These are phyloP conservation scores for Charina bottae DNA, from an alignment of 2,113 vertebrate species.

Conservation along the genomic window DNA sequence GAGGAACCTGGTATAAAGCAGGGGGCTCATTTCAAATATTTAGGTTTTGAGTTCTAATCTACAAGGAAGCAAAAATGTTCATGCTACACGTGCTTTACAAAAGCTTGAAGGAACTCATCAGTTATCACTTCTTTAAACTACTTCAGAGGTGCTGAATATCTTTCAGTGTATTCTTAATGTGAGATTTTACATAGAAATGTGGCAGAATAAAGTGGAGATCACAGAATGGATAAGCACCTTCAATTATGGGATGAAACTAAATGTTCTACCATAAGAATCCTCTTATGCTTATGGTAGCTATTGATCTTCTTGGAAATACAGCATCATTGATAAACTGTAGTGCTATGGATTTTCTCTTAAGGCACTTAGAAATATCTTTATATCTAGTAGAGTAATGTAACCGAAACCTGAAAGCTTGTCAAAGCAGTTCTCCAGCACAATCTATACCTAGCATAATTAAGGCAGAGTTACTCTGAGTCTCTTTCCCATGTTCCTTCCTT, in stretches of 20 bases:
- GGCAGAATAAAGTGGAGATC: background rate
- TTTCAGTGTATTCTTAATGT: background rate
- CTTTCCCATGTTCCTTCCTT: background rate
- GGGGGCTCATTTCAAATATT: no score
- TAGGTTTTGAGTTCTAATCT: background rate
- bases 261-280: background rate
- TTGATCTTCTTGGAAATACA: background rate
- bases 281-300: background rate
- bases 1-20: background rate
- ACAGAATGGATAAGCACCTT: background rate
- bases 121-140: background rate
- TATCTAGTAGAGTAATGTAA: background rate
- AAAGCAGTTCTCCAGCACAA: background rate
- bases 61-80: background rate
- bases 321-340: background rate
- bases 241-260: background rate
- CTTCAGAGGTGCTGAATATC: background rate
- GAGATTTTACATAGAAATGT: background rate
- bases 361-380: background rate
- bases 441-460: background rate
- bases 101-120: background rate
- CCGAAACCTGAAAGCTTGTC: background rate
- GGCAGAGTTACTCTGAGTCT: background rate
- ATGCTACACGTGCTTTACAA: background rate
- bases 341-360: background rate